These are phyloP conservation scores for Apolygus lucorum DNA, from an alignment of 1,140 invertebrate genomes.

Conservation along the genomic window DNA sequence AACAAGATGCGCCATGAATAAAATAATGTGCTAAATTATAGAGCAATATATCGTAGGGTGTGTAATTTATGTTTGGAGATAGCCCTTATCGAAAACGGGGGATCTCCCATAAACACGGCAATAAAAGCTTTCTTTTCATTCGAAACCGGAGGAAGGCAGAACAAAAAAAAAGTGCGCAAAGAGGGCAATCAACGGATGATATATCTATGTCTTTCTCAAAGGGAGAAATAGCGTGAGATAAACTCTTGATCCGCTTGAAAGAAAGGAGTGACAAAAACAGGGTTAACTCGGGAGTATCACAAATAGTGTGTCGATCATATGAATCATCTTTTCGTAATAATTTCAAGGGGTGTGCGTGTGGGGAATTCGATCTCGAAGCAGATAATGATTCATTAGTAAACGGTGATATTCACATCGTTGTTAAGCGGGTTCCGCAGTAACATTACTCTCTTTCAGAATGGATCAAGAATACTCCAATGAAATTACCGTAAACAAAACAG, in stretches of 20 bases:
- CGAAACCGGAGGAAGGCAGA: conserved; percentile 1
- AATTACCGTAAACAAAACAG: no score
- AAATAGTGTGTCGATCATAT: no score
- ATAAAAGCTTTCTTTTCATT: conserved; percentile 14
- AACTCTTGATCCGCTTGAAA: background rate
- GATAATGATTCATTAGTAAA: no score
- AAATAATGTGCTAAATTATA: conserved; percentile 14
- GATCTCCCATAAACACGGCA: conserved; percentile 12
- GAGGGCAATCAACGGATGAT: conserved; percentile 12
- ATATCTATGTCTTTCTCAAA: background rate
- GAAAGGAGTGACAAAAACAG: background rate
- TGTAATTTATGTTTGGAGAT: conserved; percentile 5
- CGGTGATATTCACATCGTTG: no score
- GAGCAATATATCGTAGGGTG: background rate
- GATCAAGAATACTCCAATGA: no score
- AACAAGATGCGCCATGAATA: conserved; percentile 13
- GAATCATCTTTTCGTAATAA: no score
- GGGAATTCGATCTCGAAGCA: no score
- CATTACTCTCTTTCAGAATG: no score
- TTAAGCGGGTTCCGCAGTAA: no score
- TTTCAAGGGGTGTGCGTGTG: no score
- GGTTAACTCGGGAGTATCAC: no score
- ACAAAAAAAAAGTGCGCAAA: conserved; percentile 4
- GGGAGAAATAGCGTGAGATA: conserved; percentile 11
- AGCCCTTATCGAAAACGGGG: conserved; percentile 10